Base-by-base conservation (phyloP, 2,888 invertebrate genomes). In the Trachelus troglodyta region DNA sequence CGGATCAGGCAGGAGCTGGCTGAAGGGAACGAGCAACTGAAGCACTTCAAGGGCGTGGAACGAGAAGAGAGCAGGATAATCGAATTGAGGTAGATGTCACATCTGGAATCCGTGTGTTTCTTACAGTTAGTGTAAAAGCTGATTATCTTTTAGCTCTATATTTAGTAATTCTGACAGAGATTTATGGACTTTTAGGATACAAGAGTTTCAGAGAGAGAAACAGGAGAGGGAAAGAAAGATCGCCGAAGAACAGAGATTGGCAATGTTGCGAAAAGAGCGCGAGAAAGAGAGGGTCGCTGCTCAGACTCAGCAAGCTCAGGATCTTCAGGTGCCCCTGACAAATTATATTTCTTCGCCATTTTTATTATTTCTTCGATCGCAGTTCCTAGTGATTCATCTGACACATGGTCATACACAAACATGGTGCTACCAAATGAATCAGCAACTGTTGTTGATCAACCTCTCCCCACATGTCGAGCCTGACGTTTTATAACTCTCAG, bases 11-110 rank as follows among this genome's bases (percentile, higher is more conserved):
- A 86, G 71, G 87, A 90, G 75, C 83, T 92, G 33, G 86, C 87
- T 9, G 88, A 89, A 92, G 93, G 94, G 3, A 95, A 95, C 85
- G 93, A 93, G 33, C 94, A 95, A 82, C 91, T 95, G 1, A 92
- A 94, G 31, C 93, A 93, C 85, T 94, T 93, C 88, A 94, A 94
- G 84, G 93, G 93, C 77, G 90, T 95, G 40, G 94, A 95, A 85
- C 93, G 93, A 79, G 95, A 95, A 84, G 95, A 96, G 85, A 94
- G 94, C 31, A 92, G 94, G 80, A 93, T 95, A 78, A 93, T 94
- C 86, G 94, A 95, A 84, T 87, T 94, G 80, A 94, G 95, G 94
- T 93, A 82, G 80, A 78, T 76, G 37, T 56, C 4, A 4, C 4
- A 11, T 75, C 74, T 69, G 77, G 23, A 56, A 56, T 56, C 1